Evolutionary conservation across 2,888 invertebrate species (phyloP).

Genomic region (Drosophila kanekoi): DNA sequence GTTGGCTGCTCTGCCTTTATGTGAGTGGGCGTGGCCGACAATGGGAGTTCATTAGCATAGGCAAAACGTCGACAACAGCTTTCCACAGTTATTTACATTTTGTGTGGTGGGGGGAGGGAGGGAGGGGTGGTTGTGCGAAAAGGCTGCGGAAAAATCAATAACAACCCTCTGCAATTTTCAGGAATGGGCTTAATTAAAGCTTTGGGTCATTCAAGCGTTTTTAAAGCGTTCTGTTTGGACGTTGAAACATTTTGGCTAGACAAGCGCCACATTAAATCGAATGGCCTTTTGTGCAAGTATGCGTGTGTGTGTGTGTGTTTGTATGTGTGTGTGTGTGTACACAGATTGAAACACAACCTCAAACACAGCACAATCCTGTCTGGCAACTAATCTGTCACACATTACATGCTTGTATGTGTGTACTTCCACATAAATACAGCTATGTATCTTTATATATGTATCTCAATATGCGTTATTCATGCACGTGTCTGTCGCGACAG

Average conservation of each 20-base stretch:
- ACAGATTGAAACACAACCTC: slow-evolving; percentile 10
- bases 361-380: slow-evolving; percentile 56
- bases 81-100: slow-evolving; percentile 40
- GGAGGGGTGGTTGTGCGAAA: slow-evolving; percentile 7
- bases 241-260: slow-evolving; percentile 66
- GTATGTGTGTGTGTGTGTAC: neutral
- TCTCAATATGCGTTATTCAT: slow-evolving; percentile 66
- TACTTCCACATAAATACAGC: slow-evolving; percentile 16
- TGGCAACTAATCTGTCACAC: slow-evolving; percentile 54
- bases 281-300: slow-evolving; percentile 51
- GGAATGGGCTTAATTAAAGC: slow-evolving; percentile 59
- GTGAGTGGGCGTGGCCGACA: slow-evolving; percentile 58
- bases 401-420: slow-evolving; percentile 9
- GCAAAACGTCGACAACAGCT: slow-evolving; percentile 48
- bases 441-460: slow-evolving; percentile 12
- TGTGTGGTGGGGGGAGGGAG: neutral
- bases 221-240: slow-evolving; percentile 51
- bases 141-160: slow-evolving; percentile 61
- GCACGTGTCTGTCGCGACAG: slow-evolving; percentile 55
- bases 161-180: slow-evolving; percentile 40
- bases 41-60: slow-evolving; percentile 73
- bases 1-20: slow-evolving; percentile 15
- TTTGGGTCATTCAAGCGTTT: slow-evolving; percentile 27
- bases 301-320: slow-evolving; percentile 4
- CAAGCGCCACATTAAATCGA: slow-evolving; percentile 69